Conservation (phyloP, 2,888 invertebrate genomes). For the Nycteola revayana region DNA sequence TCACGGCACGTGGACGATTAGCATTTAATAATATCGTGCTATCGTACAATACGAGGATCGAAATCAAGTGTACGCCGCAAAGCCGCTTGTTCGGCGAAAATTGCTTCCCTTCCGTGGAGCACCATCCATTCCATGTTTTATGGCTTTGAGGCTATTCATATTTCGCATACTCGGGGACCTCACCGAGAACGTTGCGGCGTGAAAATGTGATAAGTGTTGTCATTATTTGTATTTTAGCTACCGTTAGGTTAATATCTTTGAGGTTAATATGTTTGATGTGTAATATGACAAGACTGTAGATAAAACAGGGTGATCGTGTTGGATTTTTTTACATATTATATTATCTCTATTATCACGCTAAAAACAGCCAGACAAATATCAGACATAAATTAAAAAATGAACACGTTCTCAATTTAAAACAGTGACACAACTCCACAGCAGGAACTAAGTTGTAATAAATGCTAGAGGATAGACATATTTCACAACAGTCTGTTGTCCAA, state of each 20-base stretch:
- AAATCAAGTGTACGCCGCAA: constrained; percentile 48
- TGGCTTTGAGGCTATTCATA: constrained; percentile 43
- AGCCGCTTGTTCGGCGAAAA: constrained; percentile 44
- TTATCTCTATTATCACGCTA: too few relatives aligned
- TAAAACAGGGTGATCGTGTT: too few relatives aligned
- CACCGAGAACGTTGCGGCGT: constrained; percentile 29
- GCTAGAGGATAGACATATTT: constrained; percentile 32
- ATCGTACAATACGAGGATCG: constrained; percentile 39
- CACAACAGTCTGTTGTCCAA: constrained; percentile 44
- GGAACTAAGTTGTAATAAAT: constrained; percentile 20
- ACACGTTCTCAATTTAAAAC: not conserved
- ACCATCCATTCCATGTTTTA: constrained; percentile 52
- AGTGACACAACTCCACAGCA: constrained; percentile 5
- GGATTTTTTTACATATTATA: too few relatives aligned
- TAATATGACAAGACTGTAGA: too few relatives aligned
- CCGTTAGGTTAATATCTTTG: too few relatives aligned
- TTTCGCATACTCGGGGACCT: constrained; percentile 45
- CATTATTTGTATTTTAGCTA: constrained; percentile 27
- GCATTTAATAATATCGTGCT: constrained; percentile 21
- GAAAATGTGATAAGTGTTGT: constrained; percentile 43
- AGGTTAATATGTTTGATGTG: too few relatives aligned
- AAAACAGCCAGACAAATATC: too few relatives aligned
- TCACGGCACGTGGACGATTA: constrained; percentile 23
- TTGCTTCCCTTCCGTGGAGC: constrained; percentile 46
- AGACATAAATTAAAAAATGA: too few relatives aligned